Base-by-base conservation (phyloP, 2,888 invertebrate genomes). In the Himalopsyche japonica region DNA sequence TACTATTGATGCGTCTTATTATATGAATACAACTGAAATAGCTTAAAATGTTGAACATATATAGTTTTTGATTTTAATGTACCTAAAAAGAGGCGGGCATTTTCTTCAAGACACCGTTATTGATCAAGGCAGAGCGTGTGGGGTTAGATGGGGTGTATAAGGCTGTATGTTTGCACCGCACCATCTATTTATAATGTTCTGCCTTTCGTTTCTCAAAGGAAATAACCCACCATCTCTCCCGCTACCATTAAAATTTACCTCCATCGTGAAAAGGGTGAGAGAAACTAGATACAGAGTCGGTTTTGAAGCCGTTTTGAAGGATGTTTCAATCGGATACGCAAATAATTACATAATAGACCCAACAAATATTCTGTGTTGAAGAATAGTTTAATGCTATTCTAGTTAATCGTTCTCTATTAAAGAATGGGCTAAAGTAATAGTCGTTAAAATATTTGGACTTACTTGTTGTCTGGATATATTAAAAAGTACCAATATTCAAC, bases 171-270 rank as follows among this genome's bases (percentile, higher is more conserved):
- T 57, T 57, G 57, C 57, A 57, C 57, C 57, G 57, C 57, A 57
- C 57, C 57, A 57, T 83, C 83, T 83, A 83, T 83, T 83, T 83
- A 83, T 83, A 80, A 83, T 83, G 76, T 47, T 70, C 80, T 43
- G 83, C 83, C 83, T 83, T 83, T 83, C 83, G 84, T 86, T 86
- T 86, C 86, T 86, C 86, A 86, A 86, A 86, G 86, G 86, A 86
- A 86, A 86, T 83, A 81, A 84, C 78, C 82, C 82, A 30, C 82
- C 78, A 47, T n/a, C 3, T 32, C 76, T 34, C 76, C 76, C 20
- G 15, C 76, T 12, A 37, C 76, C 76, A 76, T 37, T 34, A 32
- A 76, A 76, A 76, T 37, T 57, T 57, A 57, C 57, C 57, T 57
- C 57, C 57, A 57, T 57, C 57, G 20, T 20, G 57, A 20, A 57